Conservation (phyloP, 2,888 invertebrate species). For the Cheilosia vernalis region DNA sequence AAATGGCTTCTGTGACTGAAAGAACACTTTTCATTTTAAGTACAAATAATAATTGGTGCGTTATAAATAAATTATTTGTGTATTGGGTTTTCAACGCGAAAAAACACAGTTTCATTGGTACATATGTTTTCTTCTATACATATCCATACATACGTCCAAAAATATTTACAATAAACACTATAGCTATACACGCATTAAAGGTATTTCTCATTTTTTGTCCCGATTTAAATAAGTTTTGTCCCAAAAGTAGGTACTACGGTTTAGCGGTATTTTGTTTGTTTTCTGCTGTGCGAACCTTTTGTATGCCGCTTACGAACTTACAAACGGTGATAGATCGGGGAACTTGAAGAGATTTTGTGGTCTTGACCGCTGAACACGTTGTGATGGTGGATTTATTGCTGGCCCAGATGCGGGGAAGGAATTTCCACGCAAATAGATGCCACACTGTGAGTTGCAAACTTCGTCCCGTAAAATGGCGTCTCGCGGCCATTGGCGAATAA, state of each 20-base stretch:
- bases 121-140: conserved; percentile 36
- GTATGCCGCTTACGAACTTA: conserved; percentile 77
- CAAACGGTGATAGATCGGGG: conserved; percentile 88
- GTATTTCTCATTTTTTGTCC: conserved; percentile 11
- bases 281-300: too few relatives aligned
- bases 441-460: conserved; percentile 95
- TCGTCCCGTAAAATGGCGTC: conserved; percentile 93
- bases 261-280: not conserved
- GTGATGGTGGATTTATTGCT: conserved; percentile 79
- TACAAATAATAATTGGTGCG: conserved; percentile 25
- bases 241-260: not conserved
- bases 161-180: conserved; percentile 71
- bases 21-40: conserved; percentile 17
- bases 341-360: conserved; percentile 87
- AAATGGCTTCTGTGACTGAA: conserved; percentile 43
- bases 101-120: conserved; percentile 58
- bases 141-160: conserved; percentile 53
- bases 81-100: conserved; percentile 37
- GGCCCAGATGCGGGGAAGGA: conserved; percentile 80
- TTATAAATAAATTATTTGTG: conserved; percentile 65
- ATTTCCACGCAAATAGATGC: conserved; percentile 86
- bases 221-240: conserved; percentile 21
- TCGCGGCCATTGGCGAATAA: conserved; percentile 92
- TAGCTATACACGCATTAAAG: conserved; percentile 30
- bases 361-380: conserved; percentile 82